Base-by-base conservation (phyloP, 2,113 vertebrate genomes). In the Pachycephala philippinensis region DNA sequence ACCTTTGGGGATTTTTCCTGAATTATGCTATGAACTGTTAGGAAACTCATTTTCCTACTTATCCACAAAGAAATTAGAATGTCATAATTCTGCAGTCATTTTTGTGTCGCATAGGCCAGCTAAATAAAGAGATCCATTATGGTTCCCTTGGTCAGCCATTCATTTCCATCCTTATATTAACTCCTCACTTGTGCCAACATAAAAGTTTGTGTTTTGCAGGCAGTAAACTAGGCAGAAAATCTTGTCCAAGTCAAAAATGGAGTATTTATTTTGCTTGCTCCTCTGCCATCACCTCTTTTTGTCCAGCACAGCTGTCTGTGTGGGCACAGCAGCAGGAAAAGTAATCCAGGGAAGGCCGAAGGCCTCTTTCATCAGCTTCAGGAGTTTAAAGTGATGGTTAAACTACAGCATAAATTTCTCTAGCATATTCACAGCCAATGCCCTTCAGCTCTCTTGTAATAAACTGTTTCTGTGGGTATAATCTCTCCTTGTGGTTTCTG, bases 401-500 rank as follows among this genome's bases (percentile, higher is more conserved):
- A 95, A 92, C 60, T 80, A 81, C 0, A 3, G 69, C 76, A 96
- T 95, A 96, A 93, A 84, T 93, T 95, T 81, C 35, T 92, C 68
- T n/a, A 52, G 90, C 60, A 87, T 78, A 64, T 84, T 66, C 88
- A 81, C 52, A 84, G 80, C 72, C 83, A 95, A 33, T 93, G 88
- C 74, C 72, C 72, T 89, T 95, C 88, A 92, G 79, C 69, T 79
- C 77, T 78, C 65, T 91, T 65, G 40, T 74, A 87, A 92, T 87
- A 92, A 90, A 93, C 80, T 79, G 89, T 84, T 95, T 90, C 90
- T 93, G 23, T 44, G 86, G 70, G 35, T 89, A 89, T 80, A 90
- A 94, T 79, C 88, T 88, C 65, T 94, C 47, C 57, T 94, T 84
- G 86, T 79, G 86, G 54, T 87, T 93, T 95, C 86, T 88, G 85